phyloP scores from a whole-genome alignment of 1,140 invertebrate genomes.

The Harpegnathos saltator region DNA sequence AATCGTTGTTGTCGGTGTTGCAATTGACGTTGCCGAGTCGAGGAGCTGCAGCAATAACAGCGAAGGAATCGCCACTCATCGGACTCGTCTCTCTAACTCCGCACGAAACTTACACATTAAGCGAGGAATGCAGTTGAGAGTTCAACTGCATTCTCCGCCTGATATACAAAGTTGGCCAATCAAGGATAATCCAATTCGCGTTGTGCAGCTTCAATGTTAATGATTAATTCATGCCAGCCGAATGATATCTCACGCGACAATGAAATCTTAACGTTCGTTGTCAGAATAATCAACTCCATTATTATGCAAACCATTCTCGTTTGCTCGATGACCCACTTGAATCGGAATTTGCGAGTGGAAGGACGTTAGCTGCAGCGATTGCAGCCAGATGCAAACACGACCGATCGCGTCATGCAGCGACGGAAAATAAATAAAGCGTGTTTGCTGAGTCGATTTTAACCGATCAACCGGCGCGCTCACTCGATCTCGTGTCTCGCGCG shows the following conservation, averaged over 20 bases:
- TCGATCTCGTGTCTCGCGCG: background rate
- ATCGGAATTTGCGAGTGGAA: conserved; percentile 38
- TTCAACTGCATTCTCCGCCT: background rate
- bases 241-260: conserved; percentile 31
- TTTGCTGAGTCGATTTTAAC: conserved; percentile 7
- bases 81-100: too few species aligned
- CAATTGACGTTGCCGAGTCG: background rate
- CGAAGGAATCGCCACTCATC: too few species aligned
- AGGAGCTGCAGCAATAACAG: background rate
- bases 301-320: conserved; percentile 49
- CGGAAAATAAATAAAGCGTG: conserved; percentile 34
- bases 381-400: conserved; percentile 34
- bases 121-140: too few species aligned
- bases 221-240: conserved; percentile 35
- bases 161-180: conserved; percentile 4
- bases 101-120: too few species aligned
- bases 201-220: conserved; percentile 26
- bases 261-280: conserved; percentile 48
- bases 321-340: conserved; percentile 50
- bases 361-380: conserved; percentile 13
- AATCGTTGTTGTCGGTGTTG: background rate
- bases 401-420: conserved; percentile 15
- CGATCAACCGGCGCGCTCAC: background rate
- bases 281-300: conserved; percentile 46
- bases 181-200: background rate